phyloP scores from a whole-genome alignment of 2,113 vertebrate species.

The Meles meles region DNA sequence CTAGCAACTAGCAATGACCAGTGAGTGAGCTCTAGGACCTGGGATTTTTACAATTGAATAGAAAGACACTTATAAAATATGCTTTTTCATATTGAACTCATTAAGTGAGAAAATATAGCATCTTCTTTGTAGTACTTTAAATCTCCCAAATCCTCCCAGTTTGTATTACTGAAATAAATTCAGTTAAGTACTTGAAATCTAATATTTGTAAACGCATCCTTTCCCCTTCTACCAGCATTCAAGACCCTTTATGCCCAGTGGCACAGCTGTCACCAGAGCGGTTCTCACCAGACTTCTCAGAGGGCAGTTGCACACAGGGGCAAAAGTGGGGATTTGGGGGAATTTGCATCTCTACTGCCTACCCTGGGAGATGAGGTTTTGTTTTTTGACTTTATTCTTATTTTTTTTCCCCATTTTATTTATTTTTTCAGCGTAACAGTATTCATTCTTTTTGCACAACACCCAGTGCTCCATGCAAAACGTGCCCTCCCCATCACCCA shows the following conservation, averaged over 20 bases:
- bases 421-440: too few species aligned
- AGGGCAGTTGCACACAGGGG: rapidly evolving
- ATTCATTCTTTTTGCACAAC: too few species aligned
- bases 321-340: not conserved
- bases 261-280: too few species aligned
- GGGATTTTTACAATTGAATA: not conserved
- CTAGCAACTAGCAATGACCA: not conserved
- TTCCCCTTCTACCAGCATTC: not conserved
- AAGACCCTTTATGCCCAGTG: not conserved
- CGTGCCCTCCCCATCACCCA: too few species aligned
- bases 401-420: too few species aligned
- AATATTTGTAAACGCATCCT: not conserved
- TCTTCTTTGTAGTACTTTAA: not conserved
- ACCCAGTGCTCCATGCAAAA: too few species aligned
- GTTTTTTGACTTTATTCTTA: not conserved
- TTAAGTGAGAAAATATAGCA: not conserved
- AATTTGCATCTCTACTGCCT: not conserved
- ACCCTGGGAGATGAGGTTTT: not conserved
- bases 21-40: not conserved
- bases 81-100: not conserved
- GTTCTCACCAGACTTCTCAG: not conserved
- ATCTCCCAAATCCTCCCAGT: not conserved
- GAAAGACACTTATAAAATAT: not conserved
- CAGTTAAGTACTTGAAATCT: not conserved
- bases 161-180: not conserved